These are phyloP conservation scores for Rhinolophus ferrumequinum DNA, from an alignment of 2,113 vertebrate species.

Conservation along the genomic window DNA sequence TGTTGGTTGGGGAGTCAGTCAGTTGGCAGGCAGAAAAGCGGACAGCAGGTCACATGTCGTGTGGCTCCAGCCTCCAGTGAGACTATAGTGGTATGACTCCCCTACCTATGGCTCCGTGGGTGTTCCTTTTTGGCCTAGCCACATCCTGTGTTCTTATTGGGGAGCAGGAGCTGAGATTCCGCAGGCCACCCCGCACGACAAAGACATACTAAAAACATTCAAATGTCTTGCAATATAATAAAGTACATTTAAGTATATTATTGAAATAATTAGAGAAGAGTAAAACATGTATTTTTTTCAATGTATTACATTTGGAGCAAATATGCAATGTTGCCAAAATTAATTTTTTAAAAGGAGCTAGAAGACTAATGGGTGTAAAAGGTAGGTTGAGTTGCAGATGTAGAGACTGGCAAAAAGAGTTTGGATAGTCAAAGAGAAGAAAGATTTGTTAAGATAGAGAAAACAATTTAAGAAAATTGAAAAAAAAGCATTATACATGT, in stretches of 20 bases:
- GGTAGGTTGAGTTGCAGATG: neutral
- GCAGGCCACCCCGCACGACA: too few species aligned
- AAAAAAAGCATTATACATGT: neutral
- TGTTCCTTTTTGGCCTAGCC: too few species aligned
- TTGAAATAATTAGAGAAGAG: neutral
- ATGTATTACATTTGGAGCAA: too few species aligned
- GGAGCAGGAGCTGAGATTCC: too few species aligned
- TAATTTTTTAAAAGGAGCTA: neutral
- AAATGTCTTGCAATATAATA: neutral
- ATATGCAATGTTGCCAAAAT: neutral
- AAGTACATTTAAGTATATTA: neutral
- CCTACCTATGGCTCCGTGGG: too few species aligned
- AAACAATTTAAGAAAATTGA: neutral
- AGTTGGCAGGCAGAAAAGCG: too few species aligned
- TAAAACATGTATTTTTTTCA: too few species aligned
- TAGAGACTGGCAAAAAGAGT: neutral
- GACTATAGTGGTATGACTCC: too few species aligned
- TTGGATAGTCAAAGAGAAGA: neutral
- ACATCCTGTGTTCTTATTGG: too few species aligned
- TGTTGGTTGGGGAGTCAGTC: too few species aligned
- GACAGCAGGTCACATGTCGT: too few species aligned
- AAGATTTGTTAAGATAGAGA: neutral
- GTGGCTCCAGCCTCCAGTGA: too few species aligned
- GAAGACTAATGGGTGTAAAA: neutral
- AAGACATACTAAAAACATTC: neutral